A percentile compares a stretch with the other conserved stretches of the same genome.
These are phyloP conservation scores for Dione vanillae DNA, from an alignment of 2,888 invertebrate species.

Conservation along the genomic window DNA sequence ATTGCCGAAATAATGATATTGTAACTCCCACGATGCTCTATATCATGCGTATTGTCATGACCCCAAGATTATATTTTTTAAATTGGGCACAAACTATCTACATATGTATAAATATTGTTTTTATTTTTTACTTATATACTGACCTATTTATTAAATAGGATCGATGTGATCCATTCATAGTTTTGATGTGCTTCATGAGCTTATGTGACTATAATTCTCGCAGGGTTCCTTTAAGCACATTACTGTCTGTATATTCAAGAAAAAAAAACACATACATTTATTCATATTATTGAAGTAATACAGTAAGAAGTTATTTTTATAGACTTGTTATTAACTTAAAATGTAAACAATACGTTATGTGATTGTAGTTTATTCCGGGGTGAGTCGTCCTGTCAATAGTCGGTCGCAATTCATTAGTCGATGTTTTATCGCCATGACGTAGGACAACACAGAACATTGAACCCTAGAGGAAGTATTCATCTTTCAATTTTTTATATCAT, in stretches of 20 bases:
- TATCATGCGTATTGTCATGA: constrained; percentile 50
- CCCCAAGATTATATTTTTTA: constrained; percentile 34
- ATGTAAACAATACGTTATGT: constrained; percentile 27
- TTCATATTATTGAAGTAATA: background rate
- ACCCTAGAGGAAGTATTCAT: constrained; percentile 78
- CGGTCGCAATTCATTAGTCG: constrained; percentile 72
- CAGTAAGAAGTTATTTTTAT: constrained; percentile 4
- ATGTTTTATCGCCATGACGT: constrained; percentile 78
- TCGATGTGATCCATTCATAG: background rate
- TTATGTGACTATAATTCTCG: background rate
- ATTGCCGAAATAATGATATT: constrained; percentile 79
- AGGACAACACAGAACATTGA: constrained; percentile 72
- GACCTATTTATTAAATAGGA: constrained; percentile 1
- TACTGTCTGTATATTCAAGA: background rate
- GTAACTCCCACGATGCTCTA: constrained; percentile 68
- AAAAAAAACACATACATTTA: background rate
- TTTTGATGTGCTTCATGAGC: no score
- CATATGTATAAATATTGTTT: background rate
- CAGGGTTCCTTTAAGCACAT: background rate
- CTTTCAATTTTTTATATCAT: constrained; percentile 69
- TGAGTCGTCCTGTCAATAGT: constrained; percentile 75
- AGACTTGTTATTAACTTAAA: constrained; percentile 19
- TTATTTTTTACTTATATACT: background rate
- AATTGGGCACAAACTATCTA: background rate
- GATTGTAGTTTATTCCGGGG: constrained; percentile 60